Evolutionary conservation across 2,888 invertebrate species (phyloP), one percentile per base, ranked within the genome.

Genomic region (Stictocephala bisonia): DNA sequence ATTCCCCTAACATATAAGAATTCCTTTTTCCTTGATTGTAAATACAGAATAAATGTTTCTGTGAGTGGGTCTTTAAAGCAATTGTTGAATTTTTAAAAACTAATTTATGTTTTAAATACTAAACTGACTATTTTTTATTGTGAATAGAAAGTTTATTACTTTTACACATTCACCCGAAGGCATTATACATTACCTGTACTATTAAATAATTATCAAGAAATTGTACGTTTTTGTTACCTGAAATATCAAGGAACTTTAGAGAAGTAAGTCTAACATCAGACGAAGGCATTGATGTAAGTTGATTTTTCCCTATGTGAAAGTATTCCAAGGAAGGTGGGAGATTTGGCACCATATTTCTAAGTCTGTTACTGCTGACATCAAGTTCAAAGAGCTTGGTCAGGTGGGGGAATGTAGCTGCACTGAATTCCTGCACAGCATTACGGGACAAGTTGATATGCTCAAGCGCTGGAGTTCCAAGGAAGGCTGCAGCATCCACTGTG

Each of bases 381-480:
- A 95, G 84, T 83, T 93, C 93, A 79, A 92, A 94, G 0, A 96
- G 86, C 76, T 90, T 90, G 60, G 88, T 87, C 68, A 95, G 83
- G 80, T 91, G 91, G 73, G 90, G 86, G 79, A 96, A 92, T 0
- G 93, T 93, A 22, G 91, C 88, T 1, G 93, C 91, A 83, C 93
- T 93, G 71, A 94, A 82, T 0, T 88, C 86, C 7, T 88, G 86
- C 22, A 96, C 83, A 15, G 89, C 88, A 81, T 96, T 96, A 15
- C 88, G 86, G 0, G 94, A 94, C 67, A 95, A 86, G 82, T 95
- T 95, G 1, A 95, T 85, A 73, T 92, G 90, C 82, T 95, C 95
- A 70, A 95, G 82, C 67, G 90, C 86, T 0, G 91, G 89, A 0
- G 91, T 90, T 77, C 90, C 89, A 67, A 91, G 83, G 80, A 95